These are phyloP conservation scores for Pandion haliaetus DNA, from an alignment of 2,113 vertebrate genomes.

Conservation along the genomic window DNA sequence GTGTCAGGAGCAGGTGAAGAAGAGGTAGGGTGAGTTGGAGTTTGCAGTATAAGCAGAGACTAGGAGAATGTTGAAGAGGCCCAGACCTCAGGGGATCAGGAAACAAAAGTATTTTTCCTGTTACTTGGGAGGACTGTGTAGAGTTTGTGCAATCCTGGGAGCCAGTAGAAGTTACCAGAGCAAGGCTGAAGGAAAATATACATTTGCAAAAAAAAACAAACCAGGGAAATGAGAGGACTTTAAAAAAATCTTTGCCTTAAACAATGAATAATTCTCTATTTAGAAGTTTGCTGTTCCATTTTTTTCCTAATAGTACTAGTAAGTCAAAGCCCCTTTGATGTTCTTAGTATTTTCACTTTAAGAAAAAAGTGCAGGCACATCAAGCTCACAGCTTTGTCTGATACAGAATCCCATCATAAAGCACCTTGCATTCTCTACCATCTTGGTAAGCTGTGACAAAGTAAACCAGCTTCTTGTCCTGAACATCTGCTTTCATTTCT, in stretches of 20 bases:
- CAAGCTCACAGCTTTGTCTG: not conserved
- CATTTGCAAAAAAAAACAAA: not conserved
- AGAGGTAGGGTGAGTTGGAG: not conserved
- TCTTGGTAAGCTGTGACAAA: not conserved
- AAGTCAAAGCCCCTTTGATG: not conserved
- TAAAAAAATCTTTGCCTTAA: not conserved
- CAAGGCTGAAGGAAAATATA: not conserved
- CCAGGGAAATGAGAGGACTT: not conserved
- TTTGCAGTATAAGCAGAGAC: not conserved
- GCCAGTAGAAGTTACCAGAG: not conserved
- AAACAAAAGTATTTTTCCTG: not conserved
- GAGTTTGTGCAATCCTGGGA: not conserved
- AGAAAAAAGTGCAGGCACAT: not conserved
- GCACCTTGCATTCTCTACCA: not conserved
- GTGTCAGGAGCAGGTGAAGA: not conserved
- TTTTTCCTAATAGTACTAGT: not conserved
- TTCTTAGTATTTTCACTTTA: not conserved
- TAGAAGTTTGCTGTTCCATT: not conserved
- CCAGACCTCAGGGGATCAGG: not conserved
- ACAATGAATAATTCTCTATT: not conserved
- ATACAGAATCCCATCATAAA: not conserved
- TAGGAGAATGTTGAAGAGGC: not conserved
- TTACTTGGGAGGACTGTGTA: not conserved
- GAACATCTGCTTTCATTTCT: not conserved
- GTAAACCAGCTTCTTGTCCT: not conserved